Conservation (phyloP, 2,113 vertebrate genomes). For the Pluvialis apricaria region DNA sequence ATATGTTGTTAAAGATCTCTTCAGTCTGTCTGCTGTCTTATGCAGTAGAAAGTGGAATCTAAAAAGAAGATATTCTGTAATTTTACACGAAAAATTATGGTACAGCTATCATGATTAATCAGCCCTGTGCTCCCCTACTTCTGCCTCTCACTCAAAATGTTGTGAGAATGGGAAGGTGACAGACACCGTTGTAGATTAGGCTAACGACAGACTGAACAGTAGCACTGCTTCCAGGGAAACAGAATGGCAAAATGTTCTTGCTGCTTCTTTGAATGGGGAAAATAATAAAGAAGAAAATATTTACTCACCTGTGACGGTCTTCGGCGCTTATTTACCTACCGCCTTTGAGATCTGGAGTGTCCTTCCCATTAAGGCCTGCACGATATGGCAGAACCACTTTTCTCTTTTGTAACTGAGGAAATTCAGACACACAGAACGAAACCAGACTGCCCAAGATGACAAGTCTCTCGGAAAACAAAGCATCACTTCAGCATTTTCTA, state of each 20-base stretch:
- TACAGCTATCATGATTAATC: no score
- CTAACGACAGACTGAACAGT: accelerated
- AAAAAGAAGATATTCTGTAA: not conserved
- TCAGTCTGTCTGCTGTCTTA: not conserved
- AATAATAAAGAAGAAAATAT: not conserved
- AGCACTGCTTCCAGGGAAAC: not conserved
- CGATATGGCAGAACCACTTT: not conserved
- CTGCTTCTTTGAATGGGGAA: not conserved
- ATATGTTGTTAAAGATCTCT: not conserved
- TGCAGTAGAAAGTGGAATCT: not conserved
- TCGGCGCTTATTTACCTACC: not conserved
- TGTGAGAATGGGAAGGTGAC: accelerated
- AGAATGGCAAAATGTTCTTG: not conserved
- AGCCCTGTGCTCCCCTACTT: not conserved
- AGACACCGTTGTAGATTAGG: accelerated
- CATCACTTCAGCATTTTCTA: not conserved
- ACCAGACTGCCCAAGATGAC: not conserved
- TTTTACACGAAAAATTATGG: not conserved
- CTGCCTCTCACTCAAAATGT: not conserved
- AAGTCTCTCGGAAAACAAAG: not conserved
- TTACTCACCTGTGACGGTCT: not conserved
- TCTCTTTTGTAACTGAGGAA: not conserved
- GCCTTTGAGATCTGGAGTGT: not conserved
- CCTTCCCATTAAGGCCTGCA: not conserved
- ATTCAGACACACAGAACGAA: not conserved